phyloP scores from a whole-genome alignment of 1,140 invertebrate species.

The Brachionus rotundiformis region DNA sequence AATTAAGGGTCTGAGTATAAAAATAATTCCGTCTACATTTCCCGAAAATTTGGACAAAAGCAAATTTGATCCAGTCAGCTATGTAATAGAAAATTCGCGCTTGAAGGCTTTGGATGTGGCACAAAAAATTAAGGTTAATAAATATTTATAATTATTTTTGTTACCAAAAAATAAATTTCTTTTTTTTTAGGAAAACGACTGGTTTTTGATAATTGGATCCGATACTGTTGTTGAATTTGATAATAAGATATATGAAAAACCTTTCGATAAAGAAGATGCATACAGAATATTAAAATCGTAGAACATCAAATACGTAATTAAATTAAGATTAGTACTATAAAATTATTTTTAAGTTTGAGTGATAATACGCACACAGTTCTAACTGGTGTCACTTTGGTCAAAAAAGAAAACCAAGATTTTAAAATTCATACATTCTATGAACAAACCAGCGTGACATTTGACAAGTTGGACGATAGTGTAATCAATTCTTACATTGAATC shows the following conservation, averaged over 20 bases:
- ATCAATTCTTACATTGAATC: conserved; percentile 81
- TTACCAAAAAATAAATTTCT: neutral
- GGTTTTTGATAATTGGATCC: conserved; percentile 46
- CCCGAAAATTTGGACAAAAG: conserved; percentile 35
- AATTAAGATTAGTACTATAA: no score
- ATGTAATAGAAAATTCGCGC: conserved; percentile 48
- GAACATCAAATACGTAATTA: no score
- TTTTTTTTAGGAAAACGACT: conserved; percentile 24
- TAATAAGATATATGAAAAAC: conserved; percentile 40
- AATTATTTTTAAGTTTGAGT: conserved; percentile 15
- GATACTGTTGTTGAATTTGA: conserved; percentile 32
- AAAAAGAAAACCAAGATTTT: neutral
- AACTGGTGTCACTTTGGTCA: conserved; percentile 33
- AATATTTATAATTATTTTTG: neutral
- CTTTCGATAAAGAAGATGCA: conserved; percentile 24
- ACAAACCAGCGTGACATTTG: conserved; percentile 79
- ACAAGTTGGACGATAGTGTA: conserved; percentile 72
- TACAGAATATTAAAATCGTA: conserved; percentile 27
- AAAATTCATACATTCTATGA: conserved; percentile 74
- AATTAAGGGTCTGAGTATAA: conserved; percentile 11
- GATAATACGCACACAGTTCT: conserved; percentile 14
- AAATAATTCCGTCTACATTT: conserved; percentile 41
- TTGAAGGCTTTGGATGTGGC: conserved; percentile 31
- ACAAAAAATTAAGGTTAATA: neutral
- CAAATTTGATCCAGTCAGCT: conserved; percentile 17